Evolutionary conservation across 1,140 invertebrate genomes (phyloP).

Genomic region (Pollicipes pollicipes): DNA sequence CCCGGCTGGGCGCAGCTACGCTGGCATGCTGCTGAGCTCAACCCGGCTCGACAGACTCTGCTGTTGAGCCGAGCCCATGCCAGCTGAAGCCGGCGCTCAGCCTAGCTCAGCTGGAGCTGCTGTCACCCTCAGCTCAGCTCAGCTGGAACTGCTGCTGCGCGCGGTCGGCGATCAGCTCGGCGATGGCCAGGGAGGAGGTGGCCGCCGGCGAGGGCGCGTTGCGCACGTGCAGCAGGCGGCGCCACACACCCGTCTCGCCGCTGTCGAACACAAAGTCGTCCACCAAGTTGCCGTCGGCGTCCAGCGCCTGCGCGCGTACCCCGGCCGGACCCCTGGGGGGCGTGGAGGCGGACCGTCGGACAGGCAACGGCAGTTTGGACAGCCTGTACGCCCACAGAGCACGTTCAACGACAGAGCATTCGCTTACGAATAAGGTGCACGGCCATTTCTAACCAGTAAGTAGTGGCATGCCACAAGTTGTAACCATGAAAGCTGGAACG

Average conservation of each 20-base stretch:
- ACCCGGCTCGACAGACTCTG: too few relatives aligned
- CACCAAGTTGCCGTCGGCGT: conserved; percentile 64
- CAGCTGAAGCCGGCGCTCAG: too few relatives aligned
- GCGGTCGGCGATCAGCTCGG: conserved; percentile 76
- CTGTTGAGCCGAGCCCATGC: too few relatives aligned
- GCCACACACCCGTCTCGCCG: conserved; percentile 31
- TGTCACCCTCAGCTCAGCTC: conserved; percentile 57
- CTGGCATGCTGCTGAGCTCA: too few relatives aligned
- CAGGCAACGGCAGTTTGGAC: conserved; percentile 17
- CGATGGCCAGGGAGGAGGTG: conserved; percentile 91
- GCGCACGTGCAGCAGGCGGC: conserved; percentile 73
- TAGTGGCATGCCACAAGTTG: too few relatives aligned
- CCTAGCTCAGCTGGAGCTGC: conserved; percentile 18
- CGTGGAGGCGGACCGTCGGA: conserved; percentile 14
- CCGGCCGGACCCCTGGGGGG: conserved; percentile 75
- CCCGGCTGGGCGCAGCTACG: too few relatives aligned
- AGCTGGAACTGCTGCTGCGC: too few relatives aligned
- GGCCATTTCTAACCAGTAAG: too few relatives aligned
- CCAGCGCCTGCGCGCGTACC: conserved; percentile 91
- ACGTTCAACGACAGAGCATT: too few relatives aligned
- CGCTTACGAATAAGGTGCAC: too few relatives aligned
- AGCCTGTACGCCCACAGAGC: too few relatives aligned
- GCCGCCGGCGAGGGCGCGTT: conserved; percentile 95
- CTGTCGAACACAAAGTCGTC: conserved; percentile 49
- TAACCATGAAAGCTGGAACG: too few relatives aligned